Evolutionary conservation across 2,113 vertebrate genomes (phyloP), one percentile per base, ranked within the genome.

Genomic region (Salminus brasiliensis): DNA sequence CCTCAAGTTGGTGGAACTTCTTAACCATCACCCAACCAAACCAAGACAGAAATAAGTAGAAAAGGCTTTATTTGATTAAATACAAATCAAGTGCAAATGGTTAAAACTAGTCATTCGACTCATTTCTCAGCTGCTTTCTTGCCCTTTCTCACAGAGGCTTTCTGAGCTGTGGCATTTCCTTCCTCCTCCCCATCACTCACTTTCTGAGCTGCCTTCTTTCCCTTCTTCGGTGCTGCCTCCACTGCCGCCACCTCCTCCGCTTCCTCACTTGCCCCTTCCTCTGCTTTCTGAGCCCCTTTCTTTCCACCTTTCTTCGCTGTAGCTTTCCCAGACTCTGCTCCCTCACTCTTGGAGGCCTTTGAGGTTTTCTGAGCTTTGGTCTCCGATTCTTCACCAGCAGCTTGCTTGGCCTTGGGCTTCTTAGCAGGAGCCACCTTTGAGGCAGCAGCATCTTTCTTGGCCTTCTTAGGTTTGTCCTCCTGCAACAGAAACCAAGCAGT

Each of bases 381-480:
- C 71, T 89, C 84, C 1, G 59, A 18, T 21, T 0, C 79, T 2
- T 60, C 74, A 9, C 59, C 74, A 18, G 34, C 69, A 30, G 47
- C 59, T 36, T 81, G 87, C 59, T 91, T 93, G 49, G 82, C 80
- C 73, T 90, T 93, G 5, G 90, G 89, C 71, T 86, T 93, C 74
- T 93, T 93, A 4, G 72, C 91, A 45, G 90, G 86, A 2, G 84
- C 72, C 52, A 57, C 85, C 36, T 91, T 93, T 36, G 87, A 76
- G 0, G 81, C 12, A 0, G 75, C 4, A 9, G 43, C 57, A 9
- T 74, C 69, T 0, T 41, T 34, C 55, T 25, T 57, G 1, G 60
- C 34, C 7, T 68, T 81, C 43, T 84, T 85, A 0, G 79, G 81
- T 81, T 91, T 89, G 0, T 59, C 15, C 4, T 85, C 84, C 90